Evolutionary conservation across 2,797 vertebrate genomes (phyloP), one percentile per base, ranked within the genome.

Genomic region (Pelodytes ibericus): DNA sequence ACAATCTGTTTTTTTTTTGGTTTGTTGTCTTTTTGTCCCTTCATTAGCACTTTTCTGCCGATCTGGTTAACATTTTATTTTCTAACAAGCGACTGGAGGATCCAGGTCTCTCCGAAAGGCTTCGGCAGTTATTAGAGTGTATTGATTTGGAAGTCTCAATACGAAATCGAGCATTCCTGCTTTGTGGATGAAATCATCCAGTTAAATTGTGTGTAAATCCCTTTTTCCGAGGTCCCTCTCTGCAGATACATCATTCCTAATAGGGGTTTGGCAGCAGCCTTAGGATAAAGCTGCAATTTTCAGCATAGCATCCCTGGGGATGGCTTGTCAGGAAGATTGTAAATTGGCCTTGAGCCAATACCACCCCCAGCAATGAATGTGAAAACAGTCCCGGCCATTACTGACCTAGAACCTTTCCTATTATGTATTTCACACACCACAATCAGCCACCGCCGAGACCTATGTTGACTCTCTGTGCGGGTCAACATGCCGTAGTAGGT

Each of bases 251-350:
- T 63, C 73, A 77, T 75, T 9, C 57, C 26, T 58, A 47, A 51
- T 80, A 74, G 77, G 63, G 71, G 53, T 22, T 25, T 71, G 57
- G 65, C 65, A 71, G 65, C 49, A 59, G 56, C 31, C 51, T 57
- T 22, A 61, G 59, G 72, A 75, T 63, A 75, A 62, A 82, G 63
- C 57, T 56, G 61, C 75, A 81, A 74, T 76, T 60, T 74, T 44
- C 57, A 65, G 29, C 27, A 20, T 53, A 4, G 26, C 68, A 53
- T 66, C 77, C 47, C 64, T 11, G 22, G 49, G 74, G 64, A 64
- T 67, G 24, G 44, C 53, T 29, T 66, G 60, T 58, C 68, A 65
- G 65, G 66, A 25, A 72, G 67, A 78, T 53, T 65, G 39, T 53
- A 53, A 26, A 30, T 49, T 44, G 61, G 74, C 66, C 69, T 25